Conservation (phyloP, 2,888 invertebrate genomes). For the Zygothrica quintamaculata region DNA sequence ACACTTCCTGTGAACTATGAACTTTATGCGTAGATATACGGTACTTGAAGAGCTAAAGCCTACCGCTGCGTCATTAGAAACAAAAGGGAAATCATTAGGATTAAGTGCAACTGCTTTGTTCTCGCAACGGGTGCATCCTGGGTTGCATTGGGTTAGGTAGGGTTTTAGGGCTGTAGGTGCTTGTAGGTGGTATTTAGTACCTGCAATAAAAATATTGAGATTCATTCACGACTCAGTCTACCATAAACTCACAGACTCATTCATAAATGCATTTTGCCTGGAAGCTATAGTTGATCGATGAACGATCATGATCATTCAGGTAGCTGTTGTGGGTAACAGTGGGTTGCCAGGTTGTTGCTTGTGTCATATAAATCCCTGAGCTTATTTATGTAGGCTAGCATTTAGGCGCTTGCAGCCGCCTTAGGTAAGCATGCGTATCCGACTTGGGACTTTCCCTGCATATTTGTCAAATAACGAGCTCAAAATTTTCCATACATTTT, state of each 20-base stretch:
- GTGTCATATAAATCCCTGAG: slow-evolving; percentile 54
- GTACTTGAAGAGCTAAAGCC: slow-evolving; percentile 56
- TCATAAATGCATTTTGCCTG: slow-evolving; percentile 67
- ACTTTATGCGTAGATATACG: slow-evolving; percentile 1
- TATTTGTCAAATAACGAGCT: slow-evolving; percentile 64
- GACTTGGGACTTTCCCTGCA: slow-evolving; percentile 59
- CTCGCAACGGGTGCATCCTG: slow-evolving; percentile 44
- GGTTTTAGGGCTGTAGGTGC: slow-evolving; percentile 36
- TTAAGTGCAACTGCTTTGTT: slow-evolving; percentile 68
- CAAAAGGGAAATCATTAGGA: slow-evolving; percentile 76
- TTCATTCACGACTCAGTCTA: slow-evolving; percentile 62
- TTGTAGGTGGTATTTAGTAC: slow-evolving; percentile 62
- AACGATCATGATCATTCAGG: too few species aligned
- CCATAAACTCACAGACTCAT: slow-evolving; percentile 50
- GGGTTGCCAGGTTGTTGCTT: slow-evolving; percentile 31
- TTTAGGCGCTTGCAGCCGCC: slow-evolving; percentile 67
- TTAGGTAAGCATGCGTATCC: slow-evolving; percentile 31
- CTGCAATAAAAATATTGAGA: slow-evolving; percentile 57
- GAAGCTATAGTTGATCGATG: too few species aligned
- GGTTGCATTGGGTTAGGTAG: slow-evolving; percentile 41
- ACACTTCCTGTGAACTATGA: slow-evolving; percentile 32
- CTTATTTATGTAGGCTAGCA: slow-evolving; percentile 75
- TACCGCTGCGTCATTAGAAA: slow-evolving; percentile 70
- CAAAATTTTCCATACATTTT: slow-evolving; percentile 65
- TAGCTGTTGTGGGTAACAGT: slow-evolving; percentile 27